These are phyloP conservation scores for Labeo rohita DNA, from an alignment of 2,113 vertebrate genomes.

Conservation along the genomic window DNA sequence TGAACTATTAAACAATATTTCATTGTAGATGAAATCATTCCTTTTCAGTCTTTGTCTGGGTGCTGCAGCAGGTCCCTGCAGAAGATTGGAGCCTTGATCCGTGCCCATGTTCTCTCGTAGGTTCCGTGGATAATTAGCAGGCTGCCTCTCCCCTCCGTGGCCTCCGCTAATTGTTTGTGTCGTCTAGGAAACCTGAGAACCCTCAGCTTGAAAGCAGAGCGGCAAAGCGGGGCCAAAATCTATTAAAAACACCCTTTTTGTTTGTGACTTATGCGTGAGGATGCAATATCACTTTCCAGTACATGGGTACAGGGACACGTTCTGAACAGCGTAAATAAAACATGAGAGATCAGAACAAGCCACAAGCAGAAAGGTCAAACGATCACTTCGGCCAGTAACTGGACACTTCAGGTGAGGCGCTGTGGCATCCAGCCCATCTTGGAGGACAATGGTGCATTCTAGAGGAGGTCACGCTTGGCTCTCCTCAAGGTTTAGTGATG, in stretches of 20 bases:
- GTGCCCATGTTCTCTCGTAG: slow-evolving; percentile 39
- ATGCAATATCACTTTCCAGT: slow-evolving; percentile 54
- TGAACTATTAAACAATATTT: not conserved
- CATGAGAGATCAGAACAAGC: slow-evolving; percentile 57
- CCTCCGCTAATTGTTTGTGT: slow-evolving; percentile 62
- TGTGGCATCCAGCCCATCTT: slow-evolving; percentile 46
- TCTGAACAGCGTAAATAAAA: slow-evolving; percentile 64
- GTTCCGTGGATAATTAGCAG: slow-evolving; percentile 54
- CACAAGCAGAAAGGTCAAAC: slow-evolving; percentile 56
- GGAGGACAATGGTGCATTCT: slow-evolving; percentile 54
- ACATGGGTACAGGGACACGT: slow-evolving; percentile 25
- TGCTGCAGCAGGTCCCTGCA: not conserved
- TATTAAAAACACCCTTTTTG: slow-evolving; percentile 61
- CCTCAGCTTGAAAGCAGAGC: slow-evolving; percentile 53
- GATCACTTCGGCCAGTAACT: slow-evolving; percentile 54
- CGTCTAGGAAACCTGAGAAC: slow-evolving; percentile 60
- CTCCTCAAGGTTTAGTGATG: slow-evolving; percentile 25
- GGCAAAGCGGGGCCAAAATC: slow-evolving; percentile 56
- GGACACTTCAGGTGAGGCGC: slow-evolving; percentile 41
- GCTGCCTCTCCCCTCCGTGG: not conserved
- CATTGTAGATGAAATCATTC: slow-evolving; percentile 7
- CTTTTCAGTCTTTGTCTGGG: not conserved
- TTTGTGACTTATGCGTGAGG: slow-evolving; percentile 59
- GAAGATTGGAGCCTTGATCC: slow-evolving; percentile 34
- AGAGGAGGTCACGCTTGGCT: slow-evolving; percentile 34